Evolutionary conservation across 2,888 invertebrate species (phyloP).

Genomic region (Miltochrista miniata): DNA sequence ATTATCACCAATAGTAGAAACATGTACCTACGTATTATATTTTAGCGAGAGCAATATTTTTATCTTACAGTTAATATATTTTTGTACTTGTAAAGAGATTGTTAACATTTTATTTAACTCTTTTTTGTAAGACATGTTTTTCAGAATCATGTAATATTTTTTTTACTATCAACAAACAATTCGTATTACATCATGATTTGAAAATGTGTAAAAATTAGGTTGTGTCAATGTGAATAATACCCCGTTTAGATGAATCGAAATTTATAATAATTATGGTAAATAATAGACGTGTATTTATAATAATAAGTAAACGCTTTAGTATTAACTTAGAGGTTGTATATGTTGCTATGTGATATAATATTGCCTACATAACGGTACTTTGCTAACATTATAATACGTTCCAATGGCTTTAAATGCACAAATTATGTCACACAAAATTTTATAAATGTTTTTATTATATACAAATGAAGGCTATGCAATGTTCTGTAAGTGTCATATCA

Average conservation of each 20-base stretch:
- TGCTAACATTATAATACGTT: conserved; percentile 54
- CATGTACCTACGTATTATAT: conserved; percentile 44
- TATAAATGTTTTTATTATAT: conserved; percentile 35
- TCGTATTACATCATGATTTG: conserved; percentile 31
- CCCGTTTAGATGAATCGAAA: conserved; percentile 37
- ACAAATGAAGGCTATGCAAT: conserved; percentile 1
- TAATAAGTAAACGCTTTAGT: conserved; percentile 38
- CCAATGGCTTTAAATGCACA: conserved; percentile 74
- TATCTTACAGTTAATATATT: conserved; percentile 67
- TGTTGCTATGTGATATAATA: conserved; percentile 68
- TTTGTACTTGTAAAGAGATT: conserved; percentile 74
- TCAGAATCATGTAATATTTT: conserved; percentile 24
- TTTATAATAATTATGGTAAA: conserved; percentile 24
- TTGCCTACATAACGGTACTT: conserved; percentile 65
- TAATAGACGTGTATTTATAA: conserved; percentile 35
- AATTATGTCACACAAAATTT: conserved; percentile 56
- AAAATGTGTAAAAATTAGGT: conserved; percentile 45
- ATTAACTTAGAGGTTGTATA: conserved; percentile 53
- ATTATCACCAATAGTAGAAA: conserved; percentile 42
- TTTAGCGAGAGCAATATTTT: conserved; percentile 63
- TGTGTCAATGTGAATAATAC: conserved; percentile 46
- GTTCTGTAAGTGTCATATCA: conserved; percentile 17
- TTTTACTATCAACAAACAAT: conserved; percentile 12
- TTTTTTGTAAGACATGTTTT: conserved; percentile 45
- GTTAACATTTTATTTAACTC: conserved; percentile 55